Conservation (phyloP, 2,888 invertebrate species). For the Leptopilina syphax region DNA sequence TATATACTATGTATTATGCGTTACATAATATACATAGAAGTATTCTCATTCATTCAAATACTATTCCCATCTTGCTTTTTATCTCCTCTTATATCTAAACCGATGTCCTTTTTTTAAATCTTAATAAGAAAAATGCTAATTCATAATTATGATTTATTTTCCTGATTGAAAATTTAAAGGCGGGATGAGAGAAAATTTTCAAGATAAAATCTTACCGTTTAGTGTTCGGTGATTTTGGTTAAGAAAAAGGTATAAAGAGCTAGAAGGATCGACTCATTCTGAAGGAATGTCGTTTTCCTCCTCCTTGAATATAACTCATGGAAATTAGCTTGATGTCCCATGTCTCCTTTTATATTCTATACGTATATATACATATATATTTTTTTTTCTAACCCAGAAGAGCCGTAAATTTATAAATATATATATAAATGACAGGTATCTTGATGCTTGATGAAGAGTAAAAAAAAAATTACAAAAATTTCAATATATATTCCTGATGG, state of each 20-base stretch:
- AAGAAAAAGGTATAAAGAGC: too few relatives aligned
- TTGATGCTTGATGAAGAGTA: not conserved
- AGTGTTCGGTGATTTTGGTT: not conserved
- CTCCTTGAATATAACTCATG: slow-evolving; percentile 2
- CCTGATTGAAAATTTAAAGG: not conserved
- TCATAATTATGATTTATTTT: too few relatives aligned
- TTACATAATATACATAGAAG: too few relatives aligned
- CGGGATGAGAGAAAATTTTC: not conserved
- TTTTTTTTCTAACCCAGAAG: too few relatives aligned
- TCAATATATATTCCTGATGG: not conserved
- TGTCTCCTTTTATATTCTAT: not conserved
- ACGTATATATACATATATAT: too few relatives aligned
- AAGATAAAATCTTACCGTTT: not conserved
- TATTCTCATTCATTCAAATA: too few relatives aligned
- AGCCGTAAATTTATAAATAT: too few relatives aligned
- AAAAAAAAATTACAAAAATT: not conserved
- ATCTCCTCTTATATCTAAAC: too few relatives aligned
- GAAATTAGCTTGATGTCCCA: slow-evolving; percentile 7
- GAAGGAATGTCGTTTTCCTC: slow-evolving; percentile 30
- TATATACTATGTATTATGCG: too few relatives aligned
- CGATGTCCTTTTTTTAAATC: too few relatives aligned
- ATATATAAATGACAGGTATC: not conserved
- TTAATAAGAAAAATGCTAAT: too few relatives aligned
- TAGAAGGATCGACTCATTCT: slow-evolving; percentile 13
- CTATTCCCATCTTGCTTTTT: too few relatives aligned